Conservation (phyloP, 2,888 invertebrate species). For the Omphaloscelis lunosa region DNA sequence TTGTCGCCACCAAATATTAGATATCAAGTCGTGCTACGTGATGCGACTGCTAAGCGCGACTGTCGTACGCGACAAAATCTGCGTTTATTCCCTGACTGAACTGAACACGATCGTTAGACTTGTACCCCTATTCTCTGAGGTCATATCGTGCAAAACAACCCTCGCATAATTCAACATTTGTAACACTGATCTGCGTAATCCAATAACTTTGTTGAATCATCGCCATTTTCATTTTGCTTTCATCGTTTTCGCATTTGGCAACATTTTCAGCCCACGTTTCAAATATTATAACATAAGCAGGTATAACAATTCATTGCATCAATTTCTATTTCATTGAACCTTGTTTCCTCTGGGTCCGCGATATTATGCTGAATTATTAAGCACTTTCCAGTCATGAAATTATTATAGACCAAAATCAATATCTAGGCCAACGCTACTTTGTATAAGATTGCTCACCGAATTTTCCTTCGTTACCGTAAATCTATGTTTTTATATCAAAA, state of each 20-base stretch:
- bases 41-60: constrained; percentile 67
- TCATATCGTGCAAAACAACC: constrained; percentile 53
- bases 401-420: constrained; percentile 36
- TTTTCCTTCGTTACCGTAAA: constrained; percentile 29
- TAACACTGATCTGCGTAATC: constrained; percentile 40
- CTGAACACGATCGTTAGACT: constrained; percentile 60
- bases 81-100: constrained; percentile 67
- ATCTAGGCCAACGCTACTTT: constrained; percentile 30
- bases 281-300: constrained; percentile 38
- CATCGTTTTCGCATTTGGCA: constrained; percentile 38
- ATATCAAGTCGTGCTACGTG: constrained; percentile 79
- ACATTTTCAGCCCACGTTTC: constrained; percentile 41
- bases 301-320: constrained; percentile 41
- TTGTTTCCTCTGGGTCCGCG: constrained; percentile 35
- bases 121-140: constrained; percentile 60
- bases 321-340: constrained; percentile 56
- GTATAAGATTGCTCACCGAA: constrained; percentile 27
- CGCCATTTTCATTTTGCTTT: constrained; percentile 43
- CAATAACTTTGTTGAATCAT: constrained; percentile 42
- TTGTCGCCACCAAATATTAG: constrained; percentile 77
- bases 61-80: constrained; percentile 68
- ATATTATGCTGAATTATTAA: constrained; percentile 51
- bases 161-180: constrained; percentile 44
- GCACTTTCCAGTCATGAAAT: constrained; percentile 41
- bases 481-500: constrained; percentile 55